These are phyloP conservation scores for Bucco capensis DNA, from an alignment of 2,113 vertebrate genomes.

Conservation along the genomic window DNA sequence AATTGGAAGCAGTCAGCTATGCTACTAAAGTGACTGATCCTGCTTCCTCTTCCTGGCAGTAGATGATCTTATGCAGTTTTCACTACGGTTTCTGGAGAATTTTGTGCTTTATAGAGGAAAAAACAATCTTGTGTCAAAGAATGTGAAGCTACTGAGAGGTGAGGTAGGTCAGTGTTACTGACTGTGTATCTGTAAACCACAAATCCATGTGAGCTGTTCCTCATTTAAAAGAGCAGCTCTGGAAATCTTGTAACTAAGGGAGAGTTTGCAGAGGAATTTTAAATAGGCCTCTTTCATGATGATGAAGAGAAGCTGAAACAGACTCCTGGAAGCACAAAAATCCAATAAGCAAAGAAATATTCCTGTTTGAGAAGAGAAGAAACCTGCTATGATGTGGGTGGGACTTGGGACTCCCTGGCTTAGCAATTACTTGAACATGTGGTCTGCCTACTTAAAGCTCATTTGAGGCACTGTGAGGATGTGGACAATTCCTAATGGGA, in stretches of 20 bases:
- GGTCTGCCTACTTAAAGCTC: background rate
- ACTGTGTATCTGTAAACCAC: background rate
- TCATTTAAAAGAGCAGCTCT: background rate
- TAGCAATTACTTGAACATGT: background rate
- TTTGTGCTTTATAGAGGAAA: background rate
- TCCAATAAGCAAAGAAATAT: fast-evolving
- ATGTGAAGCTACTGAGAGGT: background rate
- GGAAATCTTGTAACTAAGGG: background rate
- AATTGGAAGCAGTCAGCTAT: slow-evolving; percentile 29
- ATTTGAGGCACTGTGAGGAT: background rate
- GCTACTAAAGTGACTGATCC: background rate
- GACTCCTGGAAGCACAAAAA: background rate
- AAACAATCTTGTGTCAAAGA: background rate
- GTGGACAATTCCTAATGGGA: background rate
- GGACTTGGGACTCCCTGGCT: background rate
- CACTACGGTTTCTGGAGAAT: slow-evolving; percentile 2
- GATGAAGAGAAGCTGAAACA: background rate
- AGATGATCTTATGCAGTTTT: slow-evolving; percentile 1
- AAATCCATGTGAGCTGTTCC: background rate
- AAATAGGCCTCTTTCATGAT: background rate
- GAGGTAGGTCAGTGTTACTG: background rate
- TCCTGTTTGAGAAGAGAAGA: background rate
- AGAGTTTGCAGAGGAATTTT: background rate
- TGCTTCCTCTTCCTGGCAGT: background rate
- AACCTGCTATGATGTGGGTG: background rate